A percentile compares a stretch with the other conserved stretches of the same genome.
Conservation (phyloP, 2,113 vertebrate species). For the Takifugu bimaculatus region DNA sequence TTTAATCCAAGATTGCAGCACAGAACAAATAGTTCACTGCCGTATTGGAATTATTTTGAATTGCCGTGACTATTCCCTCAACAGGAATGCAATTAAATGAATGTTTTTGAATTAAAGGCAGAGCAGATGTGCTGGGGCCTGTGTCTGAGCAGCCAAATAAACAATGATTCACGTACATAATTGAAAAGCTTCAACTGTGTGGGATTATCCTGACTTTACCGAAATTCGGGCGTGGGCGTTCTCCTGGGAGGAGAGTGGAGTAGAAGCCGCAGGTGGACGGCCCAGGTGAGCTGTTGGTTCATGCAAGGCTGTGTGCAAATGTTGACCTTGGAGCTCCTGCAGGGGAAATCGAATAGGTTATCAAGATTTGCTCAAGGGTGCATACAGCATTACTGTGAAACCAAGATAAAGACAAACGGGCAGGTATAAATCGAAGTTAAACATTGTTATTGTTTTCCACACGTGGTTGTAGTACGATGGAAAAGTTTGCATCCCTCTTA, state of each 20-base stretch:
- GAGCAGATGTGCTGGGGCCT: constrained; percentile 52
- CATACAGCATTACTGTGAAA: neutral
- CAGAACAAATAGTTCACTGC: constrained; percentile 11
- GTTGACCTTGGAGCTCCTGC: constrained; percentile 79
- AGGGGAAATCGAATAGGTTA: neutral
- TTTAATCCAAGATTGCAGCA: neutral
- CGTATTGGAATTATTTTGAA: constrained; percentile 12
- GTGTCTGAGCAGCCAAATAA: constrained; percentile 40
- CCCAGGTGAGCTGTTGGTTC: constrained; percentile 31
- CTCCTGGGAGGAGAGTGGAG: constrained; percentile 35
- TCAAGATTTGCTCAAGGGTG: neutral
- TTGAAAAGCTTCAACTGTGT: constrained; percentile 10
- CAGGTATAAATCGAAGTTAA: neutral
- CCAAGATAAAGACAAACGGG: constrained; percentile 4
- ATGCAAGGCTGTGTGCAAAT: constrained; percentile 38
- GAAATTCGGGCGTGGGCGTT: constrained; percentile 41
- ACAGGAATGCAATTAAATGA: constrained; percentile 45
- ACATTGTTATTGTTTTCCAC: neutral
- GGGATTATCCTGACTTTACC: constrained; percentile 40
- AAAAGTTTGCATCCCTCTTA: too few species aligned
- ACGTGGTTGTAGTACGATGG: neutral
- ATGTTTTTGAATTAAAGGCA: constrained; percentile 39
- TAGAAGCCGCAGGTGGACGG: constrained; percentile 20
- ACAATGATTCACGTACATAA: constrained; percentile 37
- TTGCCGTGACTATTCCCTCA: constrained; percentile 6